Conservation (phyloP, 2,113 vertebrate genomes). For the Chamaea fasciata region DNA sequence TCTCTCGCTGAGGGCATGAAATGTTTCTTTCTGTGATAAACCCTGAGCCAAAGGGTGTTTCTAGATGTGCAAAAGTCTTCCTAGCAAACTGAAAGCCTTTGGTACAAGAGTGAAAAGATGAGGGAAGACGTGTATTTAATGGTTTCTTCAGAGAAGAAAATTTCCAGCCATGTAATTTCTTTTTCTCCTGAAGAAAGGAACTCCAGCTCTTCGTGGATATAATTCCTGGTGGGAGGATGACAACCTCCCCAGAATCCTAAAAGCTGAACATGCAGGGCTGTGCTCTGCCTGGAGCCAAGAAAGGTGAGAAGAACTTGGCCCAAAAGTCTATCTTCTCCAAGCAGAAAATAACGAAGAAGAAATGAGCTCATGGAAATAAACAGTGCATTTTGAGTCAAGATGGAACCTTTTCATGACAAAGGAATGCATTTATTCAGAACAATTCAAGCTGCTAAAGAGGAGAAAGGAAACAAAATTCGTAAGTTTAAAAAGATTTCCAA, state of each 20-base stretch:
- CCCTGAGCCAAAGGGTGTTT: neutral
- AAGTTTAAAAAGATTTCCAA: neutral
- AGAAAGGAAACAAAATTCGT: neutral
- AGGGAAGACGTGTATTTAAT: neutral
- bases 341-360: neutral
- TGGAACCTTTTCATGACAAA: neutral
- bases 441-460: neutral
- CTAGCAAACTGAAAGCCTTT: neutral
- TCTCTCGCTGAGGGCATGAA: neutral
- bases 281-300: neutral
- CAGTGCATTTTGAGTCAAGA: neutral
- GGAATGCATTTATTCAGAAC: neutral
- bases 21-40: neutral
- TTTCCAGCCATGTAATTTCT: neutral
- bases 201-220: neutral
- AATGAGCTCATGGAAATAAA: neutral
- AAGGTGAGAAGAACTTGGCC: neutral
- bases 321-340: neutral
- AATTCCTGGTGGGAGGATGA: neutral
- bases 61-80: neutral
- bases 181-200: neutral
- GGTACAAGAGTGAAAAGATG: neutral
- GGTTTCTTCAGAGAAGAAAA: neutral
- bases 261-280: neutral
- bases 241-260: neutral